Evolutionary conservation across 2,113 vertebrate genomes (phyloP).

Genomic region (Chascanopsetta lugubris): DNA sequence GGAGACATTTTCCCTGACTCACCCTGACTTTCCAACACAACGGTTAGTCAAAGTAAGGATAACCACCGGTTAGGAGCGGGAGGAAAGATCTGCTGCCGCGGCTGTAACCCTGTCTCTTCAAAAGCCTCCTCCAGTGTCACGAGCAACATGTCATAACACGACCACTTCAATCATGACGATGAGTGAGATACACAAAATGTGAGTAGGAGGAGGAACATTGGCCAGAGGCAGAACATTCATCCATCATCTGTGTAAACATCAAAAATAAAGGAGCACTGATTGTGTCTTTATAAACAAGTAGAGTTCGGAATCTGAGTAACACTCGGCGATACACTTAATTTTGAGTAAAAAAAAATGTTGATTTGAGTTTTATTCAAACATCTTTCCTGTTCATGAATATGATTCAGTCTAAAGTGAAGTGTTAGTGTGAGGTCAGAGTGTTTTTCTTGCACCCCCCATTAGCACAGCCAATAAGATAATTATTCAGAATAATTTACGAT

Average conservation of each 20-base stretch:
- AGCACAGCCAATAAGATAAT: too few relatives aligned
- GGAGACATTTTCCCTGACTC: background rate
- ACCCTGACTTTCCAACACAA: background rate
- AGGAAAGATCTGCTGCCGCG: slow-evolving; percentile 23
- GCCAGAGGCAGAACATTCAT: slow-evolving; percentile 63
- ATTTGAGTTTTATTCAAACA: too few relatives aligned
- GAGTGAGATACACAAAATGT: slow-evolving; percentile 55
- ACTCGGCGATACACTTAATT: too few relatives aligned
- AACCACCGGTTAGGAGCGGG: background rate
- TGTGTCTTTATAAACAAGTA: slow-evolving; percentile 54
- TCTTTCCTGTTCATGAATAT: too few relatives aligned
- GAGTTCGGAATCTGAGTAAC: slow-evolving; percentile 29
- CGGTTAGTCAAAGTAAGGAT: slow-evolving; percentile 6
- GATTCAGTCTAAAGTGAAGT: too few relatives aligned
- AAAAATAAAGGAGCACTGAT: slow-evolving; percentile 62
- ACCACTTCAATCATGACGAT: slow-evolving; percentile 59
- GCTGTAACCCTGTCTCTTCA: slow-evolving; percentile 27
- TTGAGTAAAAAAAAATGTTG: too few relatives aligned
- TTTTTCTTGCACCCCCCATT: too few relatives aligned
- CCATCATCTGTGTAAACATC: slow-evolving; percentile 73
- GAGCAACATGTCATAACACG: slow-evolving; percentile 69
- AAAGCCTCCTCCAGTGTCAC: slow-evolving; percentile 48
- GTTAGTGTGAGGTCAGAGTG: too few relatives aligned
- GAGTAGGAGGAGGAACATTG: slow-evolving; percentile 57
- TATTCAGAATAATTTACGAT: background rate